Base-by-base conservation (phyloP, 2,888 invertebrate genomes). In the Nymphalis urticae region DNA sequence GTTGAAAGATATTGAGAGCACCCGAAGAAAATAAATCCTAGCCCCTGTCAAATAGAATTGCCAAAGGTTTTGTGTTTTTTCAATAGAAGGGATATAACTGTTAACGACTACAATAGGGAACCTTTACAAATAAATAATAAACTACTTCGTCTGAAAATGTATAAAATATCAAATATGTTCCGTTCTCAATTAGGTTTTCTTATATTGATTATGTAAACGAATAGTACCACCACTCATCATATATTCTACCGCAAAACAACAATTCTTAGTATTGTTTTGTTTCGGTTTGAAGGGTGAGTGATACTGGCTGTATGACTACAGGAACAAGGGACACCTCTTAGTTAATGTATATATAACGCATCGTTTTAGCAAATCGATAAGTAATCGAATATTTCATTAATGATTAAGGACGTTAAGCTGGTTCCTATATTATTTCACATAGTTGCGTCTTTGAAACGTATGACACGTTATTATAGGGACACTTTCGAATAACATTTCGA, bases 11-110 rank as follows among this genome's bases (percentile, higher is more conserved):
- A 65, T 60, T 58, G 58, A 61, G 42, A 64, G 51, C 21, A 54
- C 58, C 58, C 51, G 47, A 56, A 75, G 67, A 67, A 58, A 63
- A 72, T 74, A 74, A 74, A 74, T 74, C 72, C 59, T 71, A 42
- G 68, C 74, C 74, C 70, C 61, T 74, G 74, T 71, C 70, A 68
- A 71, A 69, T 68, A 64, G 66, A 71, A 70, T 61, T 68, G 71
- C 68, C 71, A 54, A 53, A 67, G 63, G 65, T 69, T 64, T 72
- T 62, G 48, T 64, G 42, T 72, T 60, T 51, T 59, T 60, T 66
- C 32, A 48, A 42, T 32, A 47, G 48, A 63, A 61, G 13, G 47
- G 50, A 65, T 50, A 60, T 56, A 67, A 60, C 53, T 63, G 48
- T 65, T 63, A 50, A n/a, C 21, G 42, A 27, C 16, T 21, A 63